Base-by-base conservation (phyloP, 2,888 invertebrate genomes). In the Drosophila kambysellisi region DNA sequence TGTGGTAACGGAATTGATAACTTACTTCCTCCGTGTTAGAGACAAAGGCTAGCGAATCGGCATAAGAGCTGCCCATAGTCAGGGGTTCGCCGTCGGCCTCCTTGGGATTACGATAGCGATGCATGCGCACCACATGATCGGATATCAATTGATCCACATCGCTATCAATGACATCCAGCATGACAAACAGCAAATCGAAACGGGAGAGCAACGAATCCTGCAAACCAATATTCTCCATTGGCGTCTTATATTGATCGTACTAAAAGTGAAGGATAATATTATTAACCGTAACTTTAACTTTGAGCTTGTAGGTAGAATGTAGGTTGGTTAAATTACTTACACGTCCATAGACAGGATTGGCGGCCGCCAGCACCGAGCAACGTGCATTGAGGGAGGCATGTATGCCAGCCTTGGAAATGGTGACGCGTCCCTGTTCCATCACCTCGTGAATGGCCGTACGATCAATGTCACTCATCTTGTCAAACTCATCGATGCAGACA, bases 381-480 rank as follows among this genome's bases (percentile, higher is more conserved):
- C 99, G 95, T 1, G 99, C 99, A 94, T 99, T 99, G 73, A 99
- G 95, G 62, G 98, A 96, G 5, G 99, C 99, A 93, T 99, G 99
- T 75, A 99, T 99, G 9, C 99, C 99, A 30, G 99, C 99, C 94
- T 99, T 99, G 25, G 99, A 97, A 89, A 99, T 99, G 11, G 99
- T 99, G 5, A 99, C 97, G 81, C 96, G 94, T 7, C 99, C 99
- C 93, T 99, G 99, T 94, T 99, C 99, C 99, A 99, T 98, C 7
- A 99, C 99, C 94, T 99, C 99, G 93, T 99, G 99, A 81, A 99
- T 99, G 46, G 99, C 99, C 0, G 99, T 99, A 89, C 99, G 95
- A 94, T 99, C 99, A 74, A 99, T 97, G 93, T 99, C 99, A 0
- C 98, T 98, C 99, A 99, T 99, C 94, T 99, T 98, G 94, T 99